Conservation (phyloP, 2,888 invertebrate genomes). For the Trissolcus brochymenae region DNA sequence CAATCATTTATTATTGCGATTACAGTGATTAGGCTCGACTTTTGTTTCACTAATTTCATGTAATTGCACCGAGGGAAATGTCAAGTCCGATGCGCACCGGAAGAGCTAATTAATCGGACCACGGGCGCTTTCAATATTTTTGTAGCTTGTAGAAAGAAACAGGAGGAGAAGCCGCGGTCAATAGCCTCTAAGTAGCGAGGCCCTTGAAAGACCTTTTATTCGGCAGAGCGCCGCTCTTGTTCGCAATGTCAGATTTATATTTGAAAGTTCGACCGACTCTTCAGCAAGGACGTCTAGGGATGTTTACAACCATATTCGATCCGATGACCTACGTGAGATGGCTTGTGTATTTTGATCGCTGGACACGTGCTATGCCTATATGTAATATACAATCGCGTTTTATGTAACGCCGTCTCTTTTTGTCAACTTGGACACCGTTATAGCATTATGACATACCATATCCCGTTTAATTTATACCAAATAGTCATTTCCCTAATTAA, state of each 20-base stretch:
- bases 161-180: constrained; percentile 45
- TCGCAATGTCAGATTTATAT: constrained; percentile 49
- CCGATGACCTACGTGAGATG: constrained; percentile 52
- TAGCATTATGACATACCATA: not conserved
- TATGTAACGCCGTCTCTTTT: constrained; percentile 37
- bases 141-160: constrained; percentile 49
- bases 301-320: constrained; percentile 53
- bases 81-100: constrained; percentile 14
- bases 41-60: constrained; percentile 32
- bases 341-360: constrained; percentile 38
- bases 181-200: constrained; percentile 45
- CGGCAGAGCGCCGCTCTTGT: constrained; percentile 32
- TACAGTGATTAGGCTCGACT: constrained; percentile 12
- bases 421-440: constrained; percentile 16
- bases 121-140: constrained; percentile 32
- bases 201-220: constrained; percentile 53
- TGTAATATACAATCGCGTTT: constrained; percentile 41
- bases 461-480: not conserved
- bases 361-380: constrained; percentile 38
- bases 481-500: not conserved
- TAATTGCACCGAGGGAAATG: constrained; percentile 21
- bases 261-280: constrained; percentile 47
- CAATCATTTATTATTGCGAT: constrained; percentile 15
- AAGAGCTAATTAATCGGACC: constrained; percentile 31
- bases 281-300: constrained; percentile 59